phyloP scores from a whole-genome alignment of 2,797 vertebrate genomes.

The Hirundo rustica region DNA sequence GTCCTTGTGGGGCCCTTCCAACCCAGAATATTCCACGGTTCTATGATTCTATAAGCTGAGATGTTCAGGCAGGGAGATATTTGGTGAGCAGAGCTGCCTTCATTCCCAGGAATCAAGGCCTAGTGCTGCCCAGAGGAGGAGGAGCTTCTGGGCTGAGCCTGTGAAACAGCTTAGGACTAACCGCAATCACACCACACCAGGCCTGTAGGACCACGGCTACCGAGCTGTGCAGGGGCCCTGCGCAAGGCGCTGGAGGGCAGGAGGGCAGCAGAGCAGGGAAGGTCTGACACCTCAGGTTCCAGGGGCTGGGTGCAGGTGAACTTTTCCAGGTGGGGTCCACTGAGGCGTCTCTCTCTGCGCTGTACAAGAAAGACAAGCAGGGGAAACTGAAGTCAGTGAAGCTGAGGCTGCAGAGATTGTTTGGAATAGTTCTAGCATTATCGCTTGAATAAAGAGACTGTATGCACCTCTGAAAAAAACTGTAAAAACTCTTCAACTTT shows the following conservation, averaged over 20 bases:
- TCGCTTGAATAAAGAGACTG: neutral
- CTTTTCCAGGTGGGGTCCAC: neutral
- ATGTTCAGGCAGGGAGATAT: neutral
- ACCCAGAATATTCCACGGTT: neutral
- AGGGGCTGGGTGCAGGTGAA: neutral
- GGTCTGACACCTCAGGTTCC: neutral
- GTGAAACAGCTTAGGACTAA: neutral
- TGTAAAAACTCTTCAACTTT: neutral
- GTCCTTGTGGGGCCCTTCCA: neutral
- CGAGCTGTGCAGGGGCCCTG: neutral
- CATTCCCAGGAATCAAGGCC: neutral
- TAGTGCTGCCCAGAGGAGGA: neutral
- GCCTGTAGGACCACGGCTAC: fast-evolving
- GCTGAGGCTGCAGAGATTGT: neutral
- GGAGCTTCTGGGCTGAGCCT: neutral
- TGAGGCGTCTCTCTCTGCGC: neutral
- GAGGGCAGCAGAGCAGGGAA: too few species aligned
- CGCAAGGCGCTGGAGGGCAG: neutral
- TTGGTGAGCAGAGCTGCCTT: neutral
- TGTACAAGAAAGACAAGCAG: neutral
- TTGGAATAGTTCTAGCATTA: neutral
- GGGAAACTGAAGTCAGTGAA: neutral
- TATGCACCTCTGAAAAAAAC: neutral
- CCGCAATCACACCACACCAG: too few species aligned
- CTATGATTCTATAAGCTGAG: neutral